Evolutionary conservation across 1,140 invertebrate genomes (phyloP).

Genomic region (Leucophenga varia): DNA sequence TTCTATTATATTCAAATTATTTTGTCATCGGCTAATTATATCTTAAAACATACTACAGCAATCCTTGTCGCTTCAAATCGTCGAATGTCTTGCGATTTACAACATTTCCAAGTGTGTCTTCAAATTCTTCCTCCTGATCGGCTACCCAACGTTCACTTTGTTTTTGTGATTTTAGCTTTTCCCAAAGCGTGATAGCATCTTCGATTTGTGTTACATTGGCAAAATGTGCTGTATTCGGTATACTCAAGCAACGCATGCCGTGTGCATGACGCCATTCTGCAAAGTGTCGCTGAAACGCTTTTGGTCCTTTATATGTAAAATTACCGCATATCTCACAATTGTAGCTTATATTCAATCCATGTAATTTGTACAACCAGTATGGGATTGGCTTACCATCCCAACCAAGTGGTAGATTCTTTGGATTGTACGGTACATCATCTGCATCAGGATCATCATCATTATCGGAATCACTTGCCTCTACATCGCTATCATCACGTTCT

Average conservation of each 20-base stretch:
- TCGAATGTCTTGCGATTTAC: slow-evolving; percentile 98
- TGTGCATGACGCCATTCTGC: slow-evolving; percentile 99
- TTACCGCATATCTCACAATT: slow-evolving; percentile 99
- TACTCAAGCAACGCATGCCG: slow-evolving; percentile 98
- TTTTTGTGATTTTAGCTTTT: slow-evolving; percentile 94
- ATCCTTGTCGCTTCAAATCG: slow-evolving; percentile 96
- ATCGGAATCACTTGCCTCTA: slow-evolving; percentile 84
- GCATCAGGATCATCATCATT: slow-evolving; percentile 85
- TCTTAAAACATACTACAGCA: slow-evolving; percentile 83
- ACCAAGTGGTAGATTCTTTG: slow-evolving; percentile 97
- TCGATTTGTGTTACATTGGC: slow-evolving; percentile 99
- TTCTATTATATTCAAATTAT: slow-evolving; percentile 1
- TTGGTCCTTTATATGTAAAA: slow-evolving; percentile 98
- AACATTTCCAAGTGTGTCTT: slow-evolving; percentile 98
- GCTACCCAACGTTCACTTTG: slow-evolving; percentile 95
- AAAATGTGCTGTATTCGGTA: slow-evolving; percentile 99
- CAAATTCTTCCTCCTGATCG: slow-evolving; percentile 97
- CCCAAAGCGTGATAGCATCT: slow-evolving; percentile 96
- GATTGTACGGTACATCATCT: slow-evolving; percentile 96
- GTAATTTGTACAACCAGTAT: slow-evolving; percentile 99
- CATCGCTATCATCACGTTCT: slow-evolving; percentile 90
- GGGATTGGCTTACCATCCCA: slow-evolving; percentile 99
- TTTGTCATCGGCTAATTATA: too few relatives aligned
- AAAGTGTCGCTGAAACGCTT: slow-evolving; percentile 99
- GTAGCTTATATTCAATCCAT: slow-evolving; percentile 98